Conservation (phyloP, 2,888 invertebrate genomes). For the Caenorhabditis wallacei region DNA sequence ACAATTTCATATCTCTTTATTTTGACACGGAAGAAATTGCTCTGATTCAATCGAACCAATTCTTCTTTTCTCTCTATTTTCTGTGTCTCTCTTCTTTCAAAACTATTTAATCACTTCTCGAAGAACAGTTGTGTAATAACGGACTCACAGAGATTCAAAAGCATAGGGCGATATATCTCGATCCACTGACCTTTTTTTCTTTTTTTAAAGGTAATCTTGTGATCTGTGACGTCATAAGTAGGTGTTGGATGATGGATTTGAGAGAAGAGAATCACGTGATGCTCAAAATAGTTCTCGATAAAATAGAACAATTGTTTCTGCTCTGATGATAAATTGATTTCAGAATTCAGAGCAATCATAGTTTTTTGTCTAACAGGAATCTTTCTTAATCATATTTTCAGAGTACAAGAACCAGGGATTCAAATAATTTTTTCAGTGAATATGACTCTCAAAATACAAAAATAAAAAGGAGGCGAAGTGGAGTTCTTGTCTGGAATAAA, state of each 20-base stretch:
- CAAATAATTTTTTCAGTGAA: neutral
- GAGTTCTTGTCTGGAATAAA: neutral
- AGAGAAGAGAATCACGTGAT: neutral
- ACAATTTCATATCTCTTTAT: conserved; percentile 24
- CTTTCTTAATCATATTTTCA: no score
- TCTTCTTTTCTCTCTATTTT: conserved; percentile 10
- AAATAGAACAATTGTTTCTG: neutral
- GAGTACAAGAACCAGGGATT: neutral
- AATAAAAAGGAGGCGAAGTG: neutral
- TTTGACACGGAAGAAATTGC: conserved; percentile 18
- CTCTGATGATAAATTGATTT: no score
- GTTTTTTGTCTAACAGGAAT: no score
- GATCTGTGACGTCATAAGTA: conserved; percentile 33
- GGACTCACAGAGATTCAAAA: conserved; percentile 11
- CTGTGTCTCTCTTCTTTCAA: conserved; percentile 25
- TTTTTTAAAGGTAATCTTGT: conserved; percentile 43
- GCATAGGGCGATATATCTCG: conserved; percentile 3
- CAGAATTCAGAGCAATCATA: no score
- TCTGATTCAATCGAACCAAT: conserved; percentile 30
- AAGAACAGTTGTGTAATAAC: conserved; percentile 60
- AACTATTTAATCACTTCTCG: conserved; percentile 16
- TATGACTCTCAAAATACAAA: neutral
- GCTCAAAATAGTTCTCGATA: neutral
- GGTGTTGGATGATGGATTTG: conserved; percentile 9
- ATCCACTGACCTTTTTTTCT: conserved; percentile 33